Conservation (phyloP, 2,113 vertebrate species). For the Rattus norvegicus region GRCr8 NC_086033.1:57636001-57636500, state of each 20-base stretch:
- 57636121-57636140: background rate
- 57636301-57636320: background rate
- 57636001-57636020: no score
- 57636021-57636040: no score
- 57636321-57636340: background rate
- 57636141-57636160: background rate
- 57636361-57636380: background rate
- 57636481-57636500: background rate
- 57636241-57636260: background rate
- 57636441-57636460: background rate
- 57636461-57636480: background rate
- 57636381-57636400: no score
- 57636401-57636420: background rate
- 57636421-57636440: background rate
- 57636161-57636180: background rate
- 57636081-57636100: background rate
- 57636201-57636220: slow-evolving; percentile 4
- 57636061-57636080: background rate
- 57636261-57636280: background rate
- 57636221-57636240: slow-evolving; percentile 49
- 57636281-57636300: background rate
- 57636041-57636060: background rate
- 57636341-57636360: background rate
- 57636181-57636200: slow-evolving; percentile 11
- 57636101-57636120: background rate